These are phyloP conservation scores for Brachyptera risi DNA, from an alignment of 2,888 invertebrate genomes.

Conservation along the genomic window DNA sequence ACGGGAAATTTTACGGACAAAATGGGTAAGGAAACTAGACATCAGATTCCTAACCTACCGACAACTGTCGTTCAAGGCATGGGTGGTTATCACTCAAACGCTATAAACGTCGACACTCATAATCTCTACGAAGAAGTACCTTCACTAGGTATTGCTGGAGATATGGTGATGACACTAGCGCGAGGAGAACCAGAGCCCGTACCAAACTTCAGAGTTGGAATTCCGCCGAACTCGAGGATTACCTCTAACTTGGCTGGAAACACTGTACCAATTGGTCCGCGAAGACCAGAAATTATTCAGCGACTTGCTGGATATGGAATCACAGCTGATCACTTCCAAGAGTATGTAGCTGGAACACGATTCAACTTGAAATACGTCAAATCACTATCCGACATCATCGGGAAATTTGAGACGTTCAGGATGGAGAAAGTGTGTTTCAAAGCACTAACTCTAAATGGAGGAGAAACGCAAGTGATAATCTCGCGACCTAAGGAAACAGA, in stretches of 20 bases:
- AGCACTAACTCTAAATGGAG: slow-evolving; percentile 32
- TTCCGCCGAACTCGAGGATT: slow-evolving; percentile 32
- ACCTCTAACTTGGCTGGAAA: slow-evolving; percentile 36
- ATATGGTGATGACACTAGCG: slow-evolving; percentile 40
- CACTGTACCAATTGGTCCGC: slow-evolving; percentile 34
- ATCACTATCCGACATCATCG: slow-evolving; percentile 33
- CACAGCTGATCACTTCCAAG: slow-evolving; percentile 33
- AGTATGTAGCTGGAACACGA: slow-evolving; percentile 34
- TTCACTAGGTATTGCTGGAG: slow-evolving; percentile 39
- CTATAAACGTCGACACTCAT: slow-evolving; percentile 36
- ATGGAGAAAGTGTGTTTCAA: slow-evolving; percentile 35
- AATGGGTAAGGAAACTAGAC: slow-evolving; percentile 38
- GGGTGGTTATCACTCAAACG: slow-evolving; percentile 39
- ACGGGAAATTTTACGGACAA: slow-evolving; percentile 37
- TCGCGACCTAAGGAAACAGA: slow-evolving; percentile 32
- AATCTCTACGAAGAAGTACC: slow-evolving; percentile 40
- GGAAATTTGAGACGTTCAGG: slow-evolving; percentile 34
- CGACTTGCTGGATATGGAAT: slow-evolving; percentile 35
- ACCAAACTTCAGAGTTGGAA: slow-evolving; percentile 38
- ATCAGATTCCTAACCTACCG: slow-evolving; percentile 36
- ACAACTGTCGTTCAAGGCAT: slow-evolving; percentile 35
- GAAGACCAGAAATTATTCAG: slow-evolving; percentile 34
- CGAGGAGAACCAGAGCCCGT: slow-evolving; percentile 35
- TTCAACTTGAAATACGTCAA: slow-evolving; percentile 34
- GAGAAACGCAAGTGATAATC: slow-evolving; percentile 36